Conservation (phyloP, 2,113 vertebrate species). For the Cariama cristata region DNA sequence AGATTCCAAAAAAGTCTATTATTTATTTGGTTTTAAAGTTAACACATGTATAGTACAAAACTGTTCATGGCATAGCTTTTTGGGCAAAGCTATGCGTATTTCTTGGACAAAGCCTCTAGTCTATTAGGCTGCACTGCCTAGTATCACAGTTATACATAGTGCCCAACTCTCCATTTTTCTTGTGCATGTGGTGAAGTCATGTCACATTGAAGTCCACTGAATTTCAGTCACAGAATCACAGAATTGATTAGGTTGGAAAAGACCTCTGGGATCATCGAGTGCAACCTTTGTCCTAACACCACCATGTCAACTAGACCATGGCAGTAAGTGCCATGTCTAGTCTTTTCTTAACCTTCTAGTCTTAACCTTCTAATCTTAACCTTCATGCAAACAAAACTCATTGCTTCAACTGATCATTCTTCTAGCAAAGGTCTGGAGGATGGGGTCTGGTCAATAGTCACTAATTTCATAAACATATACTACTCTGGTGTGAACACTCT, state of each 20-base stretch:
- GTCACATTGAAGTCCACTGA: not conserved
- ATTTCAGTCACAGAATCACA: not conserved
- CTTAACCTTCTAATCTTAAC: not conserved
- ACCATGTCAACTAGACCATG: too few species aligned
- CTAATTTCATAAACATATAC: not conserved
- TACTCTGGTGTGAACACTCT: not conserved
- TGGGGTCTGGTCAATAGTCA: not conserved
- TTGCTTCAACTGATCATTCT: not conserved
- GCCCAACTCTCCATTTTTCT: not conserved
- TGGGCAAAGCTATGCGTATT: not conserved
- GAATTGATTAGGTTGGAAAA: too few species aligned
- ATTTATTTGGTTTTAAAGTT: not conserved
- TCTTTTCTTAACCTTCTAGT: too few species aligned
- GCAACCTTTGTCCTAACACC: too few species aligned
- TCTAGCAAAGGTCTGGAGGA: not conserved
- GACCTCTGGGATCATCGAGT: too few species aligned
- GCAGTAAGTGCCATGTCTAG: too few species aligned
- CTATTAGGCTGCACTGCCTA: not conserved
- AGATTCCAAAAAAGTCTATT: not conserved
- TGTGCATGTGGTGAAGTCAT: not conserved
- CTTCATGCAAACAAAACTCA: not conserved
- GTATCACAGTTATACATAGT: fast-evolving
- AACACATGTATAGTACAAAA: not conserved
- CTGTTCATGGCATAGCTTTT: not conserved
- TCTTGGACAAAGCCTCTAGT: not conserved